These are phyloP conservation scores for Phenganax stokvisi DNA, from an alignment of 92 coral and sea anemone species.

Conservation along the genomic window DNA sequence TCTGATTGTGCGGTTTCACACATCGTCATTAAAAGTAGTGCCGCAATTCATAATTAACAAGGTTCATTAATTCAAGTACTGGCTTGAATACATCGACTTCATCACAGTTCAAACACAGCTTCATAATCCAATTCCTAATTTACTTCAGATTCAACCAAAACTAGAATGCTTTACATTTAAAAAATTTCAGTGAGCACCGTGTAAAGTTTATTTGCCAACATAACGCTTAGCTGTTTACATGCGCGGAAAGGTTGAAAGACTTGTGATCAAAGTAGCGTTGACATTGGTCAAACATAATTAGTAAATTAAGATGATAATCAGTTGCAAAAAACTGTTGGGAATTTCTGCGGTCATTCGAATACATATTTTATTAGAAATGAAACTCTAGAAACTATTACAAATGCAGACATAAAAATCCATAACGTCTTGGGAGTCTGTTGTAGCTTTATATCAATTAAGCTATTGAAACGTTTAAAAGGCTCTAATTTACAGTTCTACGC, in stretches of 20 bases:
- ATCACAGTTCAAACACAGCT: no score
- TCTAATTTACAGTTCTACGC: no score
- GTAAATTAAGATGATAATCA: not conserved
- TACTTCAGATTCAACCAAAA: no score
- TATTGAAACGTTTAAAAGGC: no score
- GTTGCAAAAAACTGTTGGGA: not conserved
- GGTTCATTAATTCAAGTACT: not conserved
- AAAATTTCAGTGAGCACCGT: no score
- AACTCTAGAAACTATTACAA: no score
- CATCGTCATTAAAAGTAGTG: not conserved
- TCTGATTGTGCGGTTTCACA: not conserved
- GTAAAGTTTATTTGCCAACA: not conserved
- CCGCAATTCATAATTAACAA: not conserved
- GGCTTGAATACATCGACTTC: not conserved
- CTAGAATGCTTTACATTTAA: no score
- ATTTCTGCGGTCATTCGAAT: not conserved
- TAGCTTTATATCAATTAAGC: no score
- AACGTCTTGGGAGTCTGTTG: no score
- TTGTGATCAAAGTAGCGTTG: not conserved
- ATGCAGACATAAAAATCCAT: no score
- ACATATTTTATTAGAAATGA: no score
- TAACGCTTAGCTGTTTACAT: not conserved
- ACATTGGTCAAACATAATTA: not conserved
- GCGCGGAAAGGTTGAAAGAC: not conserved
- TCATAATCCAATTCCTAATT: no score